phyloP scores from a whole-genome alignment of 2,113 vertebrate species.

The Muntiacus reevesi region DNA sequence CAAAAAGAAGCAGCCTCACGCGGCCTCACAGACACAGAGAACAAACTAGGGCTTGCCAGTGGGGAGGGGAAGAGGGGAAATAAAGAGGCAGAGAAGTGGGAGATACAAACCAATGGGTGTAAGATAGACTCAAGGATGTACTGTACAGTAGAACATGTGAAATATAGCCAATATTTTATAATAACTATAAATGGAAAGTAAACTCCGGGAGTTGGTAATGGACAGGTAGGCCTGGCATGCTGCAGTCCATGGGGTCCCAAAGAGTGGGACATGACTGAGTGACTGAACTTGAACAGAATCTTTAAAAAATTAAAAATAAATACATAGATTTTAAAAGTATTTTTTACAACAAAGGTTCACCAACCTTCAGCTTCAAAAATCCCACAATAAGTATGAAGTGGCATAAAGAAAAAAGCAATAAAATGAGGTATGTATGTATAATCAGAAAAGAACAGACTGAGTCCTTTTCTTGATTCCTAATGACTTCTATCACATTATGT shows the following conservation, averaged over 20 bases:
- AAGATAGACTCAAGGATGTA: not conserved
- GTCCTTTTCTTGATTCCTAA: not conserved
- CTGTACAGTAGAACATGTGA: not conserved
- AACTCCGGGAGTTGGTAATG: not conserved
- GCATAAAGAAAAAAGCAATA: not conserved
- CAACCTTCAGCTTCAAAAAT: not conserved
- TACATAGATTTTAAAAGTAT: not conserved
- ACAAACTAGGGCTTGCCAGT: not conserved
- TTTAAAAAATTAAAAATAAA: not conserved
- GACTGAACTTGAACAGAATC: not conserved
- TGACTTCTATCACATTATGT: not conserved
- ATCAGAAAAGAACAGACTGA: not conserved
- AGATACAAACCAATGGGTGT: not conserved
- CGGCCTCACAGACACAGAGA: not conserved
- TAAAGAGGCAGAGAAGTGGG: not conserved
- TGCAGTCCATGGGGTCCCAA: not conserved
- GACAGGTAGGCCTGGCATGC: not conserved
- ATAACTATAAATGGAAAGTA: not conserved
- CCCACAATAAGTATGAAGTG: not conserved
- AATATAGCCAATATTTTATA: not conserved
- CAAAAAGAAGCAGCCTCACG: not conserved
- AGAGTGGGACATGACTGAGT: not conserved
- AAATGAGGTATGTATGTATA: not conserved
- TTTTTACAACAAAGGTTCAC: not conserved
- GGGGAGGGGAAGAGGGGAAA: not conserved